These are phyloP conservation scores for Takifugu flavidus DNA, from an alignment of 2,113 vertebrate genomes.

Conservation along the genomic window DNA sequence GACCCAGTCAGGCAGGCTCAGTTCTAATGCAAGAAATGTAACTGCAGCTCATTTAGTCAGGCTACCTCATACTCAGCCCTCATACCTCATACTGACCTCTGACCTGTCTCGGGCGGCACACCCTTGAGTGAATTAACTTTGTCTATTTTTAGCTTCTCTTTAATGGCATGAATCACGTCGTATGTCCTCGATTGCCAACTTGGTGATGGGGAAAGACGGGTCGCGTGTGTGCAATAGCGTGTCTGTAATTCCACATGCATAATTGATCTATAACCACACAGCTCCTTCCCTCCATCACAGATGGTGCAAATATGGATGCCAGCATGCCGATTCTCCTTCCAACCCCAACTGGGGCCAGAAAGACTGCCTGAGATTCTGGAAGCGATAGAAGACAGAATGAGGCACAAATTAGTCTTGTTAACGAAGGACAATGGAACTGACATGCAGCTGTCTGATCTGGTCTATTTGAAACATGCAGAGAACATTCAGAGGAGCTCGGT, in stretches of 20 bases:
- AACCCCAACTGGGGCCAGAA: constrained; percentile 62
- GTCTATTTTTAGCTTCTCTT: too few relatives aligned
- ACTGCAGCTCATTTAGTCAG: too few relatives aligned
- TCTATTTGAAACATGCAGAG: constrained; percentile 61
- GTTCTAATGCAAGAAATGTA: not conserved
- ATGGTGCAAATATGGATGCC: constrained; percentile 71
- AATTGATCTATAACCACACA: constrained; percentile 46
- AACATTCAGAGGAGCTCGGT: constrained; percentile 48
- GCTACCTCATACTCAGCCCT: too few relatives aligned
- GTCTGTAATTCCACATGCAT: constrained; percentile 5
- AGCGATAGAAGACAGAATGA: constrained; percentile 62
- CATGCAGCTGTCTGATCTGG: constrained; percentile 68
- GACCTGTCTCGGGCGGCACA: too few relatives aligned
- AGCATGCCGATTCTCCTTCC: constrained; percentile 61
- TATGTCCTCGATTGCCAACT: too few relatives aligned
- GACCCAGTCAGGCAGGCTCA: too few relatives aligned
- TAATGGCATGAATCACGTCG: too few relatives aligned
- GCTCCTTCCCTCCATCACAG: constrained; percentile 62
- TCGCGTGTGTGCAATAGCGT: not conserved
- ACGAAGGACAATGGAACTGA: constrained; percentile 70
- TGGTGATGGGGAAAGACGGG: too few relatives aligned
- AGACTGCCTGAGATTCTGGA: constrained; percentile 72
- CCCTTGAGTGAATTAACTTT: too few relatives aligned
- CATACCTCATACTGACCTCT: too few relatives aligned
- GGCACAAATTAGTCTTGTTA: constrained; percentile 72